A percentile compares a stretch with the other conserved stretches of the same genome.
Evolutionary conservation across 2,888 invertebrate species (phyloP).

Genomic region (Cabera pusaria): DNA sequence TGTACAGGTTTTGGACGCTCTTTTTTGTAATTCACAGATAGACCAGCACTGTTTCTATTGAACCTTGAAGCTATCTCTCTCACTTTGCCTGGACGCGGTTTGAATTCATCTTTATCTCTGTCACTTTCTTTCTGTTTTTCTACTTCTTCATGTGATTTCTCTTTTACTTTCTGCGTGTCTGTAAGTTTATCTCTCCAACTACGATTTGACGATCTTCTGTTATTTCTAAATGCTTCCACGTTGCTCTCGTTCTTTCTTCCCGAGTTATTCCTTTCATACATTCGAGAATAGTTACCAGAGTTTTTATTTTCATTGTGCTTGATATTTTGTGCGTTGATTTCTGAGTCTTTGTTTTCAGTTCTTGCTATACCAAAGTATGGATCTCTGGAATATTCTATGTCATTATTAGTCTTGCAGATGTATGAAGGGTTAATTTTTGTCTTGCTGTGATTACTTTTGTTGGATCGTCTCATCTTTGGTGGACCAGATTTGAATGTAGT

Average conservation of each 20-base stretch:
- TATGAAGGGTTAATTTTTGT: slow-evolving; percentile 46
- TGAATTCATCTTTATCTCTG: slow-evolving; percentile 41
- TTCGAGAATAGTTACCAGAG: slow-evolving; percentile 51
- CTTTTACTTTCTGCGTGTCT: slow-evolving; percentile 33
- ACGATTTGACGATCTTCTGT: slow-evolving; percentile 48
- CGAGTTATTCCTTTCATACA: slow-evolving; percentile 63
- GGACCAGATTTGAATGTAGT: slow-evolving; percentile 62
- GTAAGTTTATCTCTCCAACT: slow-evolving; percentile 41
- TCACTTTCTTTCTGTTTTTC: slow-evolving; percentile 28
- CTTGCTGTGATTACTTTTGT: slow-evolving; percentile 52
- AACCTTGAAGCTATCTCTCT: slow-evolving; percentile 74
- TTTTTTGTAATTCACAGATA: slow-evolving; percentile 52
- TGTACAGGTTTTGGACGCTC: slow-evolving; percentile 84
- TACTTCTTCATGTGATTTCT: slow-evolving; percentile 46
- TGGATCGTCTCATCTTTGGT: slow-evolving; percentile 57
- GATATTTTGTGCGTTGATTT: slow-evolving; percentile 41
- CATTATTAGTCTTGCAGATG: slow-evolving; percentile 63
- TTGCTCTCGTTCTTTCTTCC: slow-evolving; percentile 42
- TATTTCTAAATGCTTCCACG: slow-evolving; percentile 31
- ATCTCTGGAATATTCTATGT: slow-evolving; percentile 69
- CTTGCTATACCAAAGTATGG: slow-evolving; percentile 61
- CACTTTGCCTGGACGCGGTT: slow-evolving; percentile 70
- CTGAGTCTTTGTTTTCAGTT: slow-evolving; percentile 36
- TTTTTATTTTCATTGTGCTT: slow-evolving; percentile 52
- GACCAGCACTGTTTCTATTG: slow-evolving; percentile 59